Percentiles rank a stretch among this genome's conserved stretches.
These are phyloP conservation scores for Ferdinandea cuprea DNA, from an alignment of 2,888 invertebrate genomes.

Conservation along the genomic window DNA sequence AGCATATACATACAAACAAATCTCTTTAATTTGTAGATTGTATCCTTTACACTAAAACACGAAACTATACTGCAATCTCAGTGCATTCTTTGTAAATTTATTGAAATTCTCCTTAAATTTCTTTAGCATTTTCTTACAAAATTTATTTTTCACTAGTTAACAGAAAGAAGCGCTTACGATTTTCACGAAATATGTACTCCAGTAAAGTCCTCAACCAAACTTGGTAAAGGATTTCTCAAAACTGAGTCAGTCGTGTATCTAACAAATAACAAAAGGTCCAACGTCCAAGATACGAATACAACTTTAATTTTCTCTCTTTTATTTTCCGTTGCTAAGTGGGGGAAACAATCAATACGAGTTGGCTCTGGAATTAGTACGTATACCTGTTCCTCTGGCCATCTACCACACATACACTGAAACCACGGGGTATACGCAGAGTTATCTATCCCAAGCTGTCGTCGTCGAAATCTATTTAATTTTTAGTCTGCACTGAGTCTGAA, in stretches of 20 bases:
- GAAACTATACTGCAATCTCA: slow-evolving; percentile 40
- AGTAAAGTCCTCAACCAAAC: slow-evolving; percentile 33
- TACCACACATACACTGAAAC: slow-evolving; percentile 44
- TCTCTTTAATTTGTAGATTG: too few species aligned
- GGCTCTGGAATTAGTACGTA: neutral
- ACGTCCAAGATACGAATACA: slow-evolving; percentile 4
- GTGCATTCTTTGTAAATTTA: slow-evolving; percentile 52
- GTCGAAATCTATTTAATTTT: slow-evolving; percentile 42
- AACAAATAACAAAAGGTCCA: slow-evolving; percentile 61
- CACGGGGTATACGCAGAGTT: slow-evolving; percentile 30
- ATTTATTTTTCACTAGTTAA: slow-evolving; percentile 31
- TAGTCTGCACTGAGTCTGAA: slow-evolving; percentile 35
- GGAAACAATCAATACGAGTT: slow-evolving; percentile 25
- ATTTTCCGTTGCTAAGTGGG: slow-evolving; percentile 2
- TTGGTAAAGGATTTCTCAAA: slow-evolving; percentile 56
- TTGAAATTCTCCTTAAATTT: slow-evolving; percentile 59
- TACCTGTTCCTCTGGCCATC: slow-evolving; percentile 24
- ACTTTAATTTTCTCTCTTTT: slow-evolving; percentile 41
- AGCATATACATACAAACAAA: neutral
- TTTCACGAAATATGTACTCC: slow-evolving; percentile 16
- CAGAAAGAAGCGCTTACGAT: slow-evolving; percentile 19
- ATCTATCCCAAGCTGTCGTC: too few species aligned
- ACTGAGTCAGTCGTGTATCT: slow-evolving; percentile 61
- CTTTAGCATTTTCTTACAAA: slow-evolving; percentile 56
- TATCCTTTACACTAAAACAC: too few species aligned